These are phyloP conservation scores for Exephanes ischioxanthus DNA, from an alignment of 2,888 invertebrate species.

Conservation along the genomic window DNA sequence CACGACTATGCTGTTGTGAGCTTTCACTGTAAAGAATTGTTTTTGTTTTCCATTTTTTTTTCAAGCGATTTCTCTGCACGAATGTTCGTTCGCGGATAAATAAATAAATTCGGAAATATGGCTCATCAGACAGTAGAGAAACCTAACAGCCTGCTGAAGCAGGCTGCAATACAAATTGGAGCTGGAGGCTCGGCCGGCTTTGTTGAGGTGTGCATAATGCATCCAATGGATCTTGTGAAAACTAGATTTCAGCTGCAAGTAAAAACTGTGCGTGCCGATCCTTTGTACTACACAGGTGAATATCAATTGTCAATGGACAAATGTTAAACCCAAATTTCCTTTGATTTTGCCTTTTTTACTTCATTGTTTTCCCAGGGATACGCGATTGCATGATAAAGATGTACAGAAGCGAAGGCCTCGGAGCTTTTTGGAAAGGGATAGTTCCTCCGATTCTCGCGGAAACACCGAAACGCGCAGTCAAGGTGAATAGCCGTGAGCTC, in stretches of 20 bases:
- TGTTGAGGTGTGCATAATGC: conserved; percentile 98
- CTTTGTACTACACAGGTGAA: conserved; percentile 83
- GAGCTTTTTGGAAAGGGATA: conserved; percentile 97
- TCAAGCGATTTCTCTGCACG: neutral
- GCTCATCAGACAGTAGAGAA: conserved; percentile 53
- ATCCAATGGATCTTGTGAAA: conserved; percentile 97
- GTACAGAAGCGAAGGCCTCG: conserved; percentile 93
- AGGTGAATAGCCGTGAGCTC: conserved; percentile 85
- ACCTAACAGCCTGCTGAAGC: conserved; percentile 85
- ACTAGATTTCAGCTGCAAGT: conserved; percentile 94
- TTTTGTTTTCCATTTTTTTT: neutral
- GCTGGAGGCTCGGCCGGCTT: conserved; percentile 97
- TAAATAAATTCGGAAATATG: conserved; percentile 58
- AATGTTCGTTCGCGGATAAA: neutral
- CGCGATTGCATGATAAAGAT: conserved; percentile 96
- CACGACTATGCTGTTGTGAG: conserved; percentile 4
- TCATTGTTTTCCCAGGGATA: conserved; percentile 89
- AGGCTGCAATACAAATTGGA: conserved; percentile 92
- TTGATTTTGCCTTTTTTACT: conserved; percentile 21
- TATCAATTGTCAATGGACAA: neutral
- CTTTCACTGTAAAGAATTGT: neutral
- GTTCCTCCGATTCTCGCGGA: conserved; percentile 97
- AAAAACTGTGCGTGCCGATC: conserved; percentile 79
- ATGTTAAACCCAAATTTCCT: neutral
- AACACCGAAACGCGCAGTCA: conserved; percentile 97